Evolutionary conservation across 2,797 vertebrate species (phyloP), one percentile per base, ranked within the genome.

Genomic region (Balearica regulorum): DNA sequence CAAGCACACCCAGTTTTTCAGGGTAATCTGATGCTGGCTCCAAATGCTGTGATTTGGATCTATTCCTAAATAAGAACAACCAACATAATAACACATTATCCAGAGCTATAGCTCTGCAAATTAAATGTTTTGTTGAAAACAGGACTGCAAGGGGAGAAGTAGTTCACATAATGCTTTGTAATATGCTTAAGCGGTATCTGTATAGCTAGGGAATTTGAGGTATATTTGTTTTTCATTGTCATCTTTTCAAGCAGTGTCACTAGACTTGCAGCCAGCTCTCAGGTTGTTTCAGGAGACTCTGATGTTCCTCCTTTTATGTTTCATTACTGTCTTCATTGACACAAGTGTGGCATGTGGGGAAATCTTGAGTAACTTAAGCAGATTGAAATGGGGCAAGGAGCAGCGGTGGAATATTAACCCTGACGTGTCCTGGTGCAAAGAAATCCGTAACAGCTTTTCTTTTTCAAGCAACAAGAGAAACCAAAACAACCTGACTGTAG

Each of bases 41-140:
- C 44, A 89, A 93, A 90, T 70, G 29, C 35, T 70, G 72, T 77
- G 29, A 79, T 94, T 95, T 92, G 81, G 68, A 81, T 91, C 75
- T 87, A 46, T 78, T 90, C 28, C 62, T 90, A 78, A 87, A 44
- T 76, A 90, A 77, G 66, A 90, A 76, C 20, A 58, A 64, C 58
- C 41, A 46, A 16, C 44, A 61, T 77, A 82, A 69, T 77, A 93
- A 69, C 48, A 93, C 22, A 35, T 82, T 89, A 60, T 69, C 78
- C n/a, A 75, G 39, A 95, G 17, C 53, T 77, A 57, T 69, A 71
- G 49, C 51, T 83, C 75, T 85, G 46, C 48, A 88, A 91, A 94
- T 94, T 77, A 82, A 96, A 90, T 83, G 26, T 92, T 92, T 94
- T 97, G 33, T 53, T 89, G 76, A 81, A 95, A 90, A 73, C 68